A percentile compares a stretch with the other conserved stretches of the same genome.
Evolutionary conservation across 2,888 invertebrate species (phyloP).

Genomic region (Dicranocentrus wangi): DNA sequence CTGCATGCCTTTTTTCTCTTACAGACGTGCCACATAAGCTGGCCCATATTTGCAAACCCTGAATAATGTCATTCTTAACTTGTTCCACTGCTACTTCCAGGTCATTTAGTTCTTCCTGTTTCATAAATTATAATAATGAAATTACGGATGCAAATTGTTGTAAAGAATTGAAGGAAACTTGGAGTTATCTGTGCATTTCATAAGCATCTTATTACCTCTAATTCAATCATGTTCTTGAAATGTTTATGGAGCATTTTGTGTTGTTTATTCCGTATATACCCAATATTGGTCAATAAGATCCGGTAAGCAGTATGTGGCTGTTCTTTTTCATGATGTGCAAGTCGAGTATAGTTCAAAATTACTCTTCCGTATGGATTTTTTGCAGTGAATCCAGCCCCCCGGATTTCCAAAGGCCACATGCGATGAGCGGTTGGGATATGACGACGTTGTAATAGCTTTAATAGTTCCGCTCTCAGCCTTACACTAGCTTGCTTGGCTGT

Average conservation of each 20-base stretch:
- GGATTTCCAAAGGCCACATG: slow-evolving; percentile 43
- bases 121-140: background rate
- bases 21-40: slow-evolving; percentile 12
- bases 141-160: background rate
- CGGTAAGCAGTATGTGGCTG: slow-evolving; percentile 17
- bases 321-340: slow-evolving; percentile 24
- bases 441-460: slow-evolving; percentile 9
- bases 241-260: slow-evolving; percentile 24
- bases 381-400: slow-evolving; percentile 22
- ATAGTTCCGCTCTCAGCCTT: slow-evolving; percentile 28
- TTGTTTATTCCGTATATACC: slow-evolving; percentile 17
- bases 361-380: slow-evolving; percentile 53
- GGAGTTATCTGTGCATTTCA: background rate
- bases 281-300: slow-evolving; percentile 33
- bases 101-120: background rate
- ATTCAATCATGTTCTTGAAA: slow-evolving; percentile 9
- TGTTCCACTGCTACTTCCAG: background rate
- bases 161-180: background rate
- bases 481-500: slow-evolving; percentile 8
- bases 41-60: slow-evolving; percentile 25
- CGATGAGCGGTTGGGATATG: slow-evolving; percentile 24
- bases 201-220: slow-evolving; percentile 25
- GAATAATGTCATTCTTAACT: slow-evolving; percentile 27
- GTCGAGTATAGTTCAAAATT: slow-evolving; percentile 14
- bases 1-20: slow-evolving; percentile 5